Conservation (phyloP, 1,140 invertebrate species). For the Linepithema humile region DNA sequence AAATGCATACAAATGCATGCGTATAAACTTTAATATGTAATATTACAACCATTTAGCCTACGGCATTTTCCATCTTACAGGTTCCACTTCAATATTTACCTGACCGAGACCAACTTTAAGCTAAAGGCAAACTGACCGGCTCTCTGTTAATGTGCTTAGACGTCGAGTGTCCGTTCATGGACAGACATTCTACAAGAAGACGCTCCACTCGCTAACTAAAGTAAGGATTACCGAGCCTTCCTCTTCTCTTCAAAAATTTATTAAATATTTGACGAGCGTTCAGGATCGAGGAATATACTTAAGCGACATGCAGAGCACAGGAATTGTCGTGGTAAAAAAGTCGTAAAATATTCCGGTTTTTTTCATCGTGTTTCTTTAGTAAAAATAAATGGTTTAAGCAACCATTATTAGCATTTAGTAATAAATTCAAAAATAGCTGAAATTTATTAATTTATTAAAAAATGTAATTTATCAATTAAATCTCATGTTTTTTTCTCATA, state of each 20-base stretch:
- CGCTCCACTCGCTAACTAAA: conserved; percentile 43
- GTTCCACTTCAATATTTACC: conserved; percentile 68
- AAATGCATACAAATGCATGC: conserved; percentile 22
- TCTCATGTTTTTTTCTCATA: neutral
- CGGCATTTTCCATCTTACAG: conserved; percentile 23
- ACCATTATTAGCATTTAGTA: neutral
- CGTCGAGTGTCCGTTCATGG: conserved; percentile 37
- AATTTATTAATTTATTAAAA: conserved; percentile 1
- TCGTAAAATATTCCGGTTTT: neutral
- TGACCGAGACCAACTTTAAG: conserved; percentile 47
- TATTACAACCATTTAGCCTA: conserved; percentile 32
- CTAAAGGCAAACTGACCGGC: conserved; percentile 40
- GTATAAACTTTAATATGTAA: conserved; percentile 13
- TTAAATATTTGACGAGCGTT: conserved; percentile 51
- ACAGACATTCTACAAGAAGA: conserved; percentile 41
- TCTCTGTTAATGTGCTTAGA: conserved; percentile 41
- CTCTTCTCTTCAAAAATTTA: conserved; percentile 37
- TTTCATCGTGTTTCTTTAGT: neutral
- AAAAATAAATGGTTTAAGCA: neutral
- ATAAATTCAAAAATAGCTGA: neutral
- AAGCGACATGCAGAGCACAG: neutral
- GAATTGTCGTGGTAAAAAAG: conserved; percentile 7
- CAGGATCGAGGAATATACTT: neutral
- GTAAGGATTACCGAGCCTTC: conserved; percentile 44
- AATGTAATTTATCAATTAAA: neutral